Evolutionary conservation across 2,888 invertebrate genomes (phyloP).

Genomic region (Monoplex corrugatus): DNA sequence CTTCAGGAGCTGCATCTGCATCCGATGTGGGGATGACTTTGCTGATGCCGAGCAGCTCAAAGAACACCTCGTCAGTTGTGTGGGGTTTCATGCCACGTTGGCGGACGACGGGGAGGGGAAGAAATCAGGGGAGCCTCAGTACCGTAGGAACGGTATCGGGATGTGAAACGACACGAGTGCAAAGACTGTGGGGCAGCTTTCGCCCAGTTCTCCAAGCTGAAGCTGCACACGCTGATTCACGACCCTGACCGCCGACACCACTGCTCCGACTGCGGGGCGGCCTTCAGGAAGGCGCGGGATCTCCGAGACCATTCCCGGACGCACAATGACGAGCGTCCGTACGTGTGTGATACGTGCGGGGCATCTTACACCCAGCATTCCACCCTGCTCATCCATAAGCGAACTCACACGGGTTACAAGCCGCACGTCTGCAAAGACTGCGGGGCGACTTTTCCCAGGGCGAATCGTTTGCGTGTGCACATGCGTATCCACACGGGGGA

Average conservation of each 20-base stretch:
- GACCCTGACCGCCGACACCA: not conserved
- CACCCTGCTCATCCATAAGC: constrained; percentile 46
- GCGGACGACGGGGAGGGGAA: not conserved
- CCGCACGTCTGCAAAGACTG: constrained; percentile 49
- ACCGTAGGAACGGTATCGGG: not conserved
- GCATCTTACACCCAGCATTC: constrained; percentile 42
- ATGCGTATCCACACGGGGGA: constrained; percentile 42
- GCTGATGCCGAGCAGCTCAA: not conserved
- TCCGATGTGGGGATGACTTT: constrained; percentile 34
- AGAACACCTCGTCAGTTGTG: not conserved
- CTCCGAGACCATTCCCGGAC: constrained; percentile 43
- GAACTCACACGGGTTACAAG: constrained; percentile 44
- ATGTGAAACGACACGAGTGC: constrained; percentile 23
- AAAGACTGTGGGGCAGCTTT: constrained; percentile 18
- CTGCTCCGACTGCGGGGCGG: constrained; percentile 19
- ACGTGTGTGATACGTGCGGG: constrained; percentile 45
- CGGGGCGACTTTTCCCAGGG: constrained; percentile 16
- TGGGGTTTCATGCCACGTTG: not conserved
- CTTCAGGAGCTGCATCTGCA: constrained; percentile 5
- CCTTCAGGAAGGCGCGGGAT: constrained; percentile 27
- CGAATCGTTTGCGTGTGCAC: constrained; percentile 37
- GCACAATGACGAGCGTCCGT: constrained; percentile 37
- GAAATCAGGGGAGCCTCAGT: not conserved
- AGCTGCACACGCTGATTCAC: constrained; percentile 11
- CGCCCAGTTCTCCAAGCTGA: constrained; percentile 35